Evolutionary conservation across 1,140 invertebrate genomes (phyloP), one percentile per base, ranked within the genome.

Genomic region (Alviniconcha marisindica): DNA sequence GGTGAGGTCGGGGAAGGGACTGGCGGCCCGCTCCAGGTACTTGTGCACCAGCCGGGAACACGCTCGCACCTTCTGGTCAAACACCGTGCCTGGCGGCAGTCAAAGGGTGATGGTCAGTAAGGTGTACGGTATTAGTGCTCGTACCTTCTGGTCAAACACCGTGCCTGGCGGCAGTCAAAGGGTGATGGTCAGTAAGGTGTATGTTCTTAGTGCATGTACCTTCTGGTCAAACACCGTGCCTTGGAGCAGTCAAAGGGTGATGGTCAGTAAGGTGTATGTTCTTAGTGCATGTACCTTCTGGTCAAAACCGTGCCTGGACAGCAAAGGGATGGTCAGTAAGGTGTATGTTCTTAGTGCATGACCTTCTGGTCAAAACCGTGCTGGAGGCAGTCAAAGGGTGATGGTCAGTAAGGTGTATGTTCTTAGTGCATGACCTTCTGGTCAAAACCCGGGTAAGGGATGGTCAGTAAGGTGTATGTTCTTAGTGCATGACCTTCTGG

Each of bases 151-250:
- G 28, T 84, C 82, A 85, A 85, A 88, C 2, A 84, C 73, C 36
- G 69, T 14, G 24, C 87, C 87, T 88, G 40, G 1, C 33, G 51
- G 15, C 54, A 60, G 54, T 18, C 5, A n/a, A n/a, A 5, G 12
- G 54, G 21, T 24, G 0, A n/a, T 15, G 54, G 21, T 18, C 5
- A n/a, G 54, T 15, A n/a, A 60, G 54, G 54, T n/a, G 54, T 18
- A 18, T 18, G 12, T 18, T 60, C 21, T 15, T 18, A 5, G 54
- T 21, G 54, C 81, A 3, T 60, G 21, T 0, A 85, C 83, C 54
- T 88, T 88, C n/a, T 80, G 33, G 28, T 84, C 82, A 85, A 85
- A 88, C 2, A 84, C 73, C 36, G 69, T 14, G 24, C 87, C 87
- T 88, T 28, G 1, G 42, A 40, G 15, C 54, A 60, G 54, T 18